These are phyloP conservation scores for Callipepla squamata DNA, from an alignment of 2,113 vertebrate genomes.

Conservation along the genomic window DNA sequence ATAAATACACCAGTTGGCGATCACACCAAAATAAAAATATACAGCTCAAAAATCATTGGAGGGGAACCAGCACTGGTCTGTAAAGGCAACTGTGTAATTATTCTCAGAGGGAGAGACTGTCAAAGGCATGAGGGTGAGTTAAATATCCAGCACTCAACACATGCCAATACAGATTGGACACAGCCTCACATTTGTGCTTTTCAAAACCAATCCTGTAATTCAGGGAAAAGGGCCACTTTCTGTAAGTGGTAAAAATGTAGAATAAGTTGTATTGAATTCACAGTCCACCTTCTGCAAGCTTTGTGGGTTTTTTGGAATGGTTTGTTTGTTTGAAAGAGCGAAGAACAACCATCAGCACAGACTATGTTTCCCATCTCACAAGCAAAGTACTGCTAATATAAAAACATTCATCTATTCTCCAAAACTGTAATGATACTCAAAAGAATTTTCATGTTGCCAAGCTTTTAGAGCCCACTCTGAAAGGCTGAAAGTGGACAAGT, in stretches of 20 bases:
- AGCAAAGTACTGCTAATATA: not conserved
- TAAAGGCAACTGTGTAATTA: constrained; percentile 14
- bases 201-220: constrained; percentile 7
- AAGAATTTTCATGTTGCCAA: not conserved
- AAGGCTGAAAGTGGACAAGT: not conserved
- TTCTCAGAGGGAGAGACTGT: not conserved
- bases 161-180: not conserved
- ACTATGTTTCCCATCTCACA: not conserved
- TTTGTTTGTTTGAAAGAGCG: not conserved
- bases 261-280: not conserved
- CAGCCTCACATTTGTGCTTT: not conserved
- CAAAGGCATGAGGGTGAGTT: not conserved
- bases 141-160: not conserved
- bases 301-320: not conserved
- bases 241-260: not conserved
- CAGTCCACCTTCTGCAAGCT: not conserved
- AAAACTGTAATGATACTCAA: not conserved
- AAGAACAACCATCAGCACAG: not conserved
- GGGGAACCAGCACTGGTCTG: not conserved
- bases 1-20: not conserved
- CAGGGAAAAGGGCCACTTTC: not conserved
- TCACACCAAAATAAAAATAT: not conserved
- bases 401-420: not conserved
- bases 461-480: not conserved
- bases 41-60: not conserved